Percentiles rank a stretch among this genome's conserved stretches.
phyloP scores from a whole-genome alignment of 2,888 invertebrate genomes.

The Ichneumon xanthorius region DNA sequence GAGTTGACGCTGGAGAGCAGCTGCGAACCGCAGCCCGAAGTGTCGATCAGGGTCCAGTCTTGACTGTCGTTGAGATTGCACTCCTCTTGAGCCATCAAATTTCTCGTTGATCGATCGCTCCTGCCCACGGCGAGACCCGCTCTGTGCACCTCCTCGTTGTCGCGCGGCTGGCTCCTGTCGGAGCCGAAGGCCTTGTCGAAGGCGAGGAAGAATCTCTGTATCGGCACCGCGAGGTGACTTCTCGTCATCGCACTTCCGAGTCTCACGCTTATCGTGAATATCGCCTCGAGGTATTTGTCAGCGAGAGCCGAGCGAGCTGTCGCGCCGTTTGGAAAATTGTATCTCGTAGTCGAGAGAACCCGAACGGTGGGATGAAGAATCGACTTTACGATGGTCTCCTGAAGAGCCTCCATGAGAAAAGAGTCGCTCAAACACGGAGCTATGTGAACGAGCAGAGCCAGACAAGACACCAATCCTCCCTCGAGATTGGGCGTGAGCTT shows the following conservation, averaged over 20 bases:
- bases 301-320: conserved; percentile 91
- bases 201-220: conserved; percentile 90
- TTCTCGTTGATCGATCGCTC: conserved; percentile 60
- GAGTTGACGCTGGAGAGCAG: conserved; percentile 75
- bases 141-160: conserved; percentile 39
- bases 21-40: conserved; percentile 59
- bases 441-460: conserved; percentile 92
- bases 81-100: conserved; percentile 27
- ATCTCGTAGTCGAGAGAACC: conserved; percentile 91
- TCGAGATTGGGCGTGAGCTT: conserved; percentile 94
- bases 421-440: conserved; percentile 93
- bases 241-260: conserved; percentile 92
- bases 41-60: conserved; percentile 66
- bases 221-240: conserved; percentile 90
- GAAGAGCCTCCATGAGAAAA: conserved; percentile 93
- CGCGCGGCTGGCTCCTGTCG: conserved; percentile 63
- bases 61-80: conserved; percentile 38
- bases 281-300: conserved; percentile 92
- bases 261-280: conserved; percentile 92
- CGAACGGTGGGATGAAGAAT: conserved; percentile 94
- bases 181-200: conserved; percentile 90
- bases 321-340: conserved; percentile 93
- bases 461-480: conserved; percentile 94
- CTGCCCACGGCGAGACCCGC: conserved; percentile 49
- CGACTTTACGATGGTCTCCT: conserved; percentile 94